Base-by-base conservation (phyloP, 2,797 vertebrate genomes). In the Esox lucius region DNA sequence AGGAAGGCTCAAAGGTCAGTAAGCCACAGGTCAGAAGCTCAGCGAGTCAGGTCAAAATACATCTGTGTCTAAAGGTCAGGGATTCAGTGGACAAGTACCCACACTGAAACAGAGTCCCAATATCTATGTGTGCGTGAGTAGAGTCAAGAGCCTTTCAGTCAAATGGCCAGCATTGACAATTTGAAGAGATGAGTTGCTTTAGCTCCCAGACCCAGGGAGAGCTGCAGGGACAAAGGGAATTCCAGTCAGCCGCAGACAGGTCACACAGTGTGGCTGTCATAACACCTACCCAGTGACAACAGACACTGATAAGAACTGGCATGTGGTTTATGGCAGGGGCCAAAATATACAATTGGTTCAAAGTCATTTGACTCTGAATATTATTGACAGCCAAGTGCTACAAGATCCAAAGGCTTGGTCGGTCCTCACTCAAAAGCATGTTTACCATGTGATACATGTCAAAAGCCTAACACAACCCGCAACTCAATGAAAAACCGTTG, bases 1-100 rank as follows among this genome's bases (percentile, higher is more conserved):
- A 56, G 19, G 7, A n/a, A n/a, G 53, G n/a, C 6, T 56, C 19
- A 56, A 8, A 22, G 19, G 53, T 22, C 19, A n/a, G n/a, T 22
- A 56, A 39, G 35, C 35, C 35, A 39, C 35, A 39, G 53, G n/a
- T 56, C n/a, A 53, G 7, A 56, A 56, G 53, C 53, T 56, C 16
- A 19, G 49, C 5, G 17, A n/a, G 53, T 56, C n/a, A 56, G 53
- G 51, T 56, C 51, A 56, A 51, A 19, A 17, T 6, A 22, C 53
- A 56, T 56, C 53, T 56, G 53, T 56, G 53, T 56, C 6, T 56
- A 56, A 56, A 56, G 53, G 53, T 56, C 53, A 56, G n/a, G 53
- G 53, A 2, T 56, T 56, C 53, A 56, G 53, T 19, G 7, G 53
- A 22, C 19, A 9, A 56, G 53, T 22, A 19, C 19, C 53, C 8